Evolutionary conservation across 2,888 invertebrate genomes (phyloP), one percentile per base, ranked within the genome.

Genomic region (Acanthosepion esculentum): DNA sequence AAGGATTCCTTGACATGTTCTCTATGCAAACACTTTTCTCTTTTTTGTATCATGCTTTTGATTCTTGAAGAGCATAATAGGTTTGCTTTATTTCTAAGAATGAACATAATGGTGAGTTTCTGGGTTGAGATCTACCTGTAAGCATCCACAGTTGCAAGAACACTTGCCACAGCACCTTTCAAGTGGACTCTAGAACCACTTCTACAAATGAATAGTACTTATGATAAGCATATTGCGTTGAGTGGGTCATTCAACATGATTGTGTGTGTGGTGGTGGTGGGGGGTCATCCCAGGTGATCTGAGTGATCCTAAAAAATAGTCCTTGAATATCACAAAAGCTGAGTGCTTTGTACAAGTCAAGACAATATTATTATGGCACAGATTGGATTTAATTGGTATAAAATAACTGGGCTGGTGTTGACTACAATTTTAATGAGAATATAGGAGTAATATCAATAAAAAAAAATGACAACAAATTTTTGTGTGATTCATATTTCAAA

Each of bases 131-230:
- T 78, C 10, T 78, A 33, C n/a, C 78, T n/a, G 78, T 33, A n/a
- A 59, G 78, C 12, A 33, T 4, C 33, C n/a, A n/a, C 15, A n/a
- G 78, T 78, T 78, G n/a, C 15, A 12, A 78, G 78, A 33, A 33
- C n/a, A n/a, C 78, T 78, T 78, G 59, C 23, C 59, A 20, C 59
- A 59, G 59, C 59, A 59, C 59, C 59, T 78, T n/a, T 78, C 78
- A 78, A 78, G 78, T 78, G 78, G 78, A n/a, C 78, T 78, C 78
- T 78, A 78, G 78, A 78, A n/a, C 78, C 78, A 78, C 78, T 78
- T 78, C 78, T 78, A 78, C 33, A 78, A 78, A 78, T 78, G 78
- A 78, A 78, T n/a, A 33, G 15, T 33, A 78, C 78, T 78, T 78
- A n/a, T n/a, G n/a, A 33, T 78, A 78, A 78, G 78, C 78, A n/a